Evolutionary conservation across 2,113 vertebrate species (phyloP).

Genomic region (Misgurnus anguillicaudatus): DNA sequence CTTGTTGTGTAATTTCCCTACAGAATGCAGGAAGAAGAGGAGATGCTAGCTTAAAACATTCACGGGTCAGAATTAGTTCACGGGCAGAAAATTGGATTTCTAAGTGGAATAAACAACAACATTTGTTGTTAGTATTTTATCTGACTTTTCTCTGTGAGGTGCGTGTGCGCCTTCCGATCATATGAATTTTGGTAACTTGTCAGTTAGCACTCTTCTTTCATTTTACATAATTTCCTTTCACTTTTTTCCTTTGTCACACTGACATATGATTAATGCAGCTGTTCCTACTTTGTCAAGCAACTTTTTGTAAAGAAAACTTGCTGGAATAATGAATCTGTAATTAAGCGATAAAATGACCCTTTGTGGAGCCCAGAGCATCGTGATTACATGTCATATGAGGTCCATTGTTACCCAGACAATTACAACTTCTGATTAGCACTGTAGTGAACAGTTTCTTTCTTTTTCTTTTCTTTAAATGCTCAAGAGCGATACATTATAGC

Average conservation of each 20-base stretch:
- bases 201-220: neutral
- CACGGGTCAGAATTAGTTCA: slow-evolving; percentile 41
- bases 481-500: too few relatives aligned
- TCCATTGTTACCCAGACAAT: slow-evolving; percentile 50
- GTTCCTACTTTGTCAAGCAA: slow-evolving; percentile 41
- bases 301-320: slow-evolving; percentile 39
- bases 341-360: slow-evolving; percentile 56
- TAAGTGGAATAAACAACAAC: slow-evolving; percentile 5
- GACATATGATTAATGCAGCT: slow-evolving; percentile 51
- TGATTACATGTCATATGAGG: slow-evolving; percentile 50
- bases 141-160: neutral
- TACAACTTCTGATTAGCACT: slow-evolving; percentile 47
- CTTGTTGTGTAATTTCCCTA: slow-evolving; percentile 24
- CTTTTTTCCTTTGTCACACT: slow-evolving; percentile 41
- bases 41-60: slow-evolving; percentile 19
- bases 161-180: slow-evolving; percentile 1
- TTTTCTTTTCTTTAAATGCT: slow-evolving; percentile 5
- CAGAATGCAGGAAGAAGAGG: slow-evolving; percentile 18
- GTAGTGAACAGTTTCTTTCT: neutral
- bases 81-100: slow-evolving; percentile 15
- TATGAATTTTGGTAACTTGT: slow-evolving; percentile 31
- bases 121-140: slow-evolving; percentile 17
- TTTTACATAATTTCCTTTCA: slow-evolving; percentile 37
- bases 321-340: slow-evolving; percentile 54
- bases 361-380: slow-evolving; percentile 45